Evolutionary conservation across 2,888 invertebrate genomes (phyloP).

Genomic region (Parnassius mnemosyne): DNA sequence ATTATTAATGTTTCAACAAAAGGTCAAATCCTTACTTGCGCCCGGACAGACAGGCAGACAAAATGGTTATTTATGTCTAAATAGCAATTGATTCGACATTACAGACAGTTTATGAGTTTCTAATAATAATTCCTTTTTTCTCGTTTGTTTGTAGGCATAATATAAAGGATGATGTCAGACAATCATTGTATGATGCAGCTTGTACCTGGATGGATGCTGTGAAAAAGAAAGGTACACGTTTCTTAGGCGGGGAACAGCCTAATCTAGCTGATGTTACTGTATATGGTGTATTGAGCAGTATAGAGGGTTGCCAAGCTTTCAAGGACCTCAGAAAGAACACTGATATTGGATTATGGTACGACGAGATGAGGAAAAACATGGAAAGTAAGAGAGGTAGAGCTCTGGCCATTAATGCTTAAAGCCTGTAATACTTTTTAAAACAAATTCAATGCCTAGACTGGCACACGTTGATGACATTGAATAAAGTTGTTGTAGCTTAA

Average conservation of each 20-base stretch:
- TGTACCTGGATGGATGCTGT: slow-evolving; percentile 88
- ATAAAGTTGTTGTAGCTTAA: background rate
- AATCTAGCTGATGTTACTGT: slow-evolving; percentile 96
- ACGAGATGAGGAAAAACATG: slow-evolving; percentile 84
- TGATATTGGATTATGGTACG: slow-evolving; percentile 89
- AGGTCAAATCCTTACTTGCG: too few relatives aligned
- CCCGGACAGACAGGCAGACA: too few relatives aligned
- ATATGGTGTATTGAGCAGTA: slow-evolving; percentile 93
- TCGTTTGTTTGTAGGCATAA: slow-evolving; percentile 81
- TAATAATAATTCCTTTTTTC: background rate
- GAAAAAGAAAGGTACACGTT: slow-evolving; percentile 84
- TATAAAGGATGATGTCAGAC: slow-evolving; percentile 92
- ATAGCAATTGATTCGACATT: too few relatives aligned
- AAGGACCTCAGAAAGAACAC: slow-evolving; percentile 88
- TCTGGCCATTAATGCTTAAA: slow-evolving; percentile 34
- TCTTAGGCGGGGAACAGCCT: slow-evolving; percentile 93
- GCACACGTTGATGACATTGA: background rate
- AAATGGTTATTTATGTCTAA: too few relatives aligned
- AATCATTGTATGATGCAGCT: slow-evolving; percentile 94
- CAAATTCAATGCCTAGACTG: background rate
- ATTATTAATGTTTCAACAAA: slow-evolving; percentile 3
- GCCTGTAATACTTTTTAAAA: background rate
- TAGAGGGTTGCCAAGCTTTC: slow-evolving; percentile 96
- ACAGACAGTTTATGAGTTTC: too few relatives aligned
- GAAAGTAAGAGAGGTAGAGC: slow-evolving; percentile 79